A percentile compares a stretch with the other conserved stretches of the same genome.
Evolutionary conservation across 35 echinoderm and acorn worm genomes (phyloP).

Genomic region (Anneissia japonica): DNA sequence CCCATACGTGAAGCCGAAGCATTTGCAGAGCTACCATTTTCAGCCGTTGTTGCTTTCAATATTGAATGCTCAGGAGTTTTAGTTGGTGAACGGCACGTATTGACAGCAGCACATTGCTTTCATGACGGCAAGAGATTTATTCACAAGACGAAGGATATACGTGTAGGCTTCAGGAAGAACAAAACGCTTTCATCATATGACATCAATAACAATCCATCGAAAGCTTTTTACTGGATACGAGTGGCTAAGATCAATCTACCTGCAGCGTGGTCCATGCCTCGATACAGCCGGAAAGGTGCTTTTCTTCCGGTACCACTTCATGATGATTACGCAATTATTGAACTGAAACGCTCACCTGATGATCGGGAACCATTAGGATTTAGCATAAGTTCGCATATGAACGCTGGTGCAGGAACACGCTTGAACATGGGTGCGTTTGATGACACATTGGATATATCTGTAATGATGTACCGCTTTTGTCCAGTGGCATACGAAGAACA

Average conservation of each 20-base stretch:
- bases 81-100: slow-evolving; percentile 51
- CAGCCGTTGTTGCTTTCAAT: slow-evolving; percentile 56
- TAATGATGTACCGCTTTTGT: slow-evolving; percentile 77
- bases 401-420: slow-evolving; percentile 39
- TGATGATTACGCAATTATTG: slow-evolving; percentile 77
- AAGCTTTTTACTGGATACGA: slow-evolving; percentile 55
- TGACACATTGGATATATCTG: slow-evolving; percentile 8
- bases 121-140: slow-evolving; percentile 58
- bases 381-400: slow-evolving; percentile 42
- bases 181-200: slow-evolving; percentile 38
- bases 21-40: slow-evolving; percentile 40
- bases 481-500: slow-evolving; percentile 37
- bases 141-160: slow-evolving; percentile 38
- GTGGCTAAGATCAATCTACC: slow-evolving; percentile 68
- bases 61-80: slow-evolving; percentile 70
- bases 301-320: slow-evolving; percentile 51
- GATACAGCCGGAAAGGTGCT: not conserved
- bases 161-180: slow-evolving; percentile 61
- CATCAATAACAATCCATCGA: slow-evolving; percentile 24
- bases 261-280: slow-evolving; percentile 42
- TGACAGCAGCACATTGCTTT: slow-evolving; percentile 82
- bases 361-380: slow-evolving; percentile 39
- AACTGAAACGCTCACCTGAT: slow-evolving; percentile 54
- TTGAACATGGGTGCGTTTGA: slow-evolving; percentile 61
- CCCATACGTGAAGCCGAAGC: slow-evolving; percentile 49